Conservation (phyloP, 2,888 invertebrate species). For the Coremacera marginata region DNA sequence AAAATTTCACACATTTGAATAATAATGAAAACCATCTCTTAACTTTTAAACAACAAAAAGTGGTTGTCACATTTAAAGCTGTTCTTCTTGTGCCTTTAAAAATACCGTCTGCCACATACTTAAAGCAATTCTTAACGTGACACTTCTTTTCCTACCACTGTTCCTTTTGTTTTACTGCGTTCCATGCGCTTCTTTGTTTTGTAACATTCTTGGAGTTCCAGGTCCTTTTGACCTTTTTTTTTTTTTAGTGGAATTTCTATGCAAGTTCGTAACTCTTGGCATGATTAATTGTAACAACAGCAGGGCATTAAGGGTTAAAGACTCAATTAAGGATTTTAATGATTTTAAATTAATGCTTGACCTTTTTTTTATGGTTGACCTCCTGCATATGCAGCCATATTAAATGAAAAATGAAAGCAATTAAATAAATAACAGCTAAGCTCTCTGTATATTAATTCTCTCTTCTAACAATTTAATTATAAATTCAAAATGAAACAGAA, state of each 20-base stretch:
- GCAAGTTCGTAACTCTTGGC: background rate
- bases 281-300: constrained; percentile 58
- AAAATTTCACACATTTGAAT: background rate
- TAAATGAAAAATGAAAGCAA: constrained; percentile 1
- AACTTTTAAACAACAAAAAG: too few species aligned
- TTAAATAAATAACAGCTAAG: background rate
- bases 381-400: too few species aligned
- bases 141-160: background rate
- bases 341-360: constrained; percentile 10
- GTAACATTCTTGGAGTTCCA: background rate
- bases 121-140: too few species aligned
- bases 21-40: too few species aligned
- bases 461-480: background rate
- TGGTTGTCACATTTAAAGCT: too few species aligned
- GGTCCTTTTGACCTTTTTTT: constrained; percentile 6
- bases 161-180: background rate
- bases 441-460: background rate
- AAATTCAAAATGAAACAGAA: background rate
- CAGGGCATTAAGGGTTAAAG: constrained; percentile 60
- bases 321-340: constrained; percentile 54
- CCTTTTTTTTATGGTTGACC: constrained; percentile 7
- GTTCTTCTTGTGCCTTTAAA: too few species aligned
- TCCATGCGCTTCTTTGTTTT: background rate
- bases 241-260: background rate
- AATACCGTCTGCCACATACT: too few species aligned